Evolutionary conservation across 2,113 vertebrate genomes (phyloP).

Genomic region (Talpa occidentalis): DNA sequence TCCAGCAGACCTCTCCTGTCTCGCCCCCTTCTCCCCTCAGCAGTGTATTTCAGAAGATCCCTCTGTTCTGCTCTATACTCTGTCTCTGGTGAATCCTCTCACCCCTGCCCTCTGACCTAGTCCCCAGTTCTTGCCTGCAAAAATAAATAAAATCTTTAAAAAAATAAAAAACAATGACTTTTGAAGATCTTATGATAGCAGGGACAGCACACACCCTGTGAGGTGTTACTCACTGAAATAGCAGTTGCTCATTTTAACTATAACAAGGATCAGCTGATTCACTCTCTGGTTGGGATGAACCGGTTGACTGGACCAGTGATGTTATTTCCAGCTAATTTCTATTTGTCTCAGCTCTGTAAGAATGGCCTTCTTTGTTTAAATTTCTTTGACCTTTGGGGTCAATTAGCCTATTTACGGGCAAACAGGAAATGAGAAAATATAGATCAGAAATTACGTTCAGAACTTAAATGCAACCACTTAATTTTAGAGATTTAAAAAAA

Average conservation of each 20-base stretch:
- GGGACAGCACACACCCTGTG: too few relatives aligned
- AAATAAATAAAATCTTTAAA: too few relatives aligned
- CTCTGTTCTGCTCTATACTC: too few relatives aligned
- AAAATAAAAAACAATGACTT: background rate
- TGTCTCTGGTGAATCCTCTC: too few relatives aligned
- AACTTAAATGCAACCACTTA: background rate
- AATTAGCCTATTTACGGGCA: background rate
- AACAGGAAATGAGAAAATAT: background rate
- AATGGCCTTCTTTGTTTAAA: background rate
- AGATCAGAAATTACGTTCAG: constrained; percentile 21
- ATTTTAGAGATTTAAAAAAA: constrained; percentile 40
- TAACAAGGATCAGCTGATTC: background rate
- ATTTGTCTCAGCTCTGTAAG: background rate
- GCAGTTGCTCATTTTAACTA: background rate
- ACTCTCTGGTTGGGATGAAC: background rate
- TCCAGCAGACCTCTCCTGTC: too few relatives aligned
- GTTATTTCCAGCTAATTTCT: background rate
- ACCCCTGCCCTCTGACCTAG: too few relatives aligned
- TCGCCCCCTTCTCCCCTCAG: too few relatives aligned
- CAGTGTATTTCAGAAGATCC: too few relatives aligned
- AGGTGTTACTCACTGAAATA: background rate
- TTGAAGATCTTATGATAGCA: background rate
- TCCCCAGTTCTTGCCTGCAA: too few relatives aligned
- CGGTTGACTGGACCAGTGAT: background rate
- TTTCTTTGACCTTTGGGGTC: background rate